A percentile compares a stretch with the other conserved stretches of the same genome.
phyloP scores from a whole-genome alignment of 2,113 vertebrate species.

The Poeciliopsis retropinna region DNA sequence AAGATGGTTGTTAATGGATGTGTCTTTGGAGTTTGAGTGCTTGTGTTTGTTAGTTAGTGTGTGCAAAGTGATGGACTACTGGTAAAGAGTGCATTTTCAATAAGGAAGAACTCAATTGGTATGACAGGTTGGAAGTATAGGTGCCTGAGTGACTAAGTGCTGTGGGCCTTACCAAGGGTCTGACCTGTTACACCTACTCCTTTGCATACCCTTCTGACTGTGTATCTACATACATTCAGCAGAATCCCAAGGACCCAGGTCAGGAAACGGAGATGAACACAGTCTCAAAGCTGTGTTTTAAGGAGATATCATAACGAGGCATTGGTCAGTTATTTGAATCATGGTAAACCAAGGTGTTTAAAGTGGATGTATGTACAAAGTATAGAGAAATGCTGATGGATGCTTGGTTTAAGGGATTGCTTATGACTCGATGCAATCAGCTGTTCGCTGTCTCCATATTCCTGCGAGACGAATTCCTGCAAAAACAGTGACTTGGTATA shows the following conservation, averaged over 20 bases:
- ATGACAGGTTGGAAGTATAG: slow-evolving; percentile 41
- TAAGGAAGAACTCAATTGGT: slow-evolving; percentile 37
- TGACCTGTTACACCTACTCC: slow-evolving; percentile 25
- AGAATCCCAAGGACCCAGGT: neutral
- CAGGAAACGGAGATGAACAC: neutral
- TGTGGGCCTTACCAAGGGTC: slow-evolving; percentile 19
- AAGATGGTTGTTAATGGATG: slow-evolving; percentile 68
- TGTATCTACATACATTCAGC: neutral
- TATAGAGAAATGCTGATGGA: neutral
- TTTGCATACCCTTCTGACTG: slow-evolving; percentile 10
- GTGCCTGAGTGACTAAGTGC: slow-evolving; percentile 34
- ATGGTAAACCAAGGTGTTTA: neutral
- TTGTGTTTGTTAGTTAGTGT: slow-evolving; percentile 55
- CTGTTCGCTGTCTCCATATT: too few species aligned
- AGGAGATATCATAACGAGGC: neutral
- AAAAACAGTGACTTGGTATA: too few species aligned
- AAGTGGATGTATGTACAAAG: neutral
- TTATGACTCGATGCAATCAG: neutral
- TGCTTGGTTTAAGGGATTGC: neutral
- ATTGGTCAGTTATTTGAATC: neutral
- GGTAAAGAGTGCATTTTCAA: slow-evolving; percentile 38
- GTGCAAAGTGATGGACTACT: slow-evolving; percentile 43
- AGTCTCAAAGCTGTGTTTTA: neutral
- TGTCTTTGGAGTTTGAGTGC: slow-evolving; percentile 55
- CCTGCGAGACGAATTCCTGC: too few species aligned